Conservation (phyloP, 1,140 invertebrate species). For the Parasteatoda tepidariorum region DNA sequence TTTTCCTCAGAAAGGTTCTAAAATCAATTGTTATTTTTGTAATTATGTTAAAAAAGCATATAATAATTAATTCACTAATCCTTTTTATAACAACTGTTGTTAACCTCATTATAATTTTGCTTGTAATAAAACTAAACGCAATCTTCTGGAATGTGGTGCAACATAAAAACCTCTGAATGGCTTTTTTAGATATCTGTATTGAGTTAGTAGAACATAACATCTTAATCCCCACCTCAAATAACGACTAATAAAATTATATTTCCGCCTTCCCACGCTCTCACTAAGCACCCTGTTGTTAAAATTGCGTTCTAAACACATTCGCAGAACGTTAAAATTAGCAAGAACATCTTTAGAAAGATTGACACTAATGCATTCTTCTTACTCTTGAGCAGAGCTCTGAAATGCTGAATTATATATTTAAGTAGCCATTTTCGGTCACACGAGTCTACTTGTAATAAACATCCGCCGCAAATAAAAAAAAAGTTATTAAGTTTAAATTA, state of each 20-base stretch:
- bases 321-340: slow-evolving; percentile 48
- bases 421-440: background rate
- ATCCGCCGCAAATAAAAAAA: too few relatives aligned
- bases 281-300: slow-evolving; percentile 8
- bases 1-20: too few relatives aligned
- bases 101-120: too few relatives aligned
- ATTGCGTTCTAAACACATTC: slow-evolving; percentile 5
- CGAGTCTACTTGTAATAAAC: too few relatives aligned
- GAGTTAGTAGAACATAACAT: background rate
- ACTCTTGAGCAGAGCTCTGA: background rate
- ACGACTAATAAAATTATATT: slow-evolving; percentile 21
- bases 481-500: too few relatives aligned
- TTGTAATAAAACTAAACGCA: too few relatives aligned
- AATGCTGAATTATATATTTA: background rate
- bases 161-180: background rate
- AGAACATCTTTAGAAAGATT: background rate
- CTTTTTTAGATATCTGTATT: background rate
- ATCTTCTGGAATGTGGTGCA: too few relatives aligned
- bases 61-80: too few relatives aligned
- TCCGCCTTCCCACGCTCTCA: background rate
- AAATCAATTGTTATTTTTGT: too few relatives aligned
- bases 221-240: slow-evolving; percentile 27
- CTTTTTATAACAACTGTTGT: too few relatives aligned
- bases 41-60: too few relatives aligned
- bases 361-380: background rate